Evolutionary conservation across 1,140 invertebrate species (phyloP), one percentile per base, ranked within the genome.

Genomic region (Brachionus koreanus): DNA sequence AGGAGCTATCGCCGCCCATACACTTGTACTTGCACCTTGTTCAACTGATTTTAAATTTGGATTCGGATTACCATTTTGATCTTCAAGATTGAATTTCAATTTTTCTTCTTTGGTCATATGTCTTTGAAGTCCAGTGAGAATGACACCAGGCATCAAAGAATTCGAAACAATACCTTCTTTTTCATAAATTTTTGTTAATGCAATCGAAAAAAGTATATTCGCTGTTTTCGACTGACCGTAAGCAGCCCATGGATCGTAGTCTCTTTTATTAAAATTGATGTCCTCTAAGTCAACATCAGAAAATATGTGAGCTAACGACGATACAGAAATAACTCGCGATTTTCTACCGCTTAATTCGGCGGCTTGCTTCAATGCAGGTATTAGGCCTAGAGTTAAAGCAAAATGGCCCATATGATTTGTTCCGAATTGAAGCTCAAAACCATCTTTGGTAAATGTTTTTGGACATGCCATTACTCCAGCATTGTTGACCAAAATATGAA

Each of bases 1-100:
- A 84, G 93, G 92, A 86, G 93, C 92, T 1, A 94, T 86, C 3
- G 93, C 91, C 85, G 93, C 93, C 85, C 93, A 91, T 49, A 96
- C 88, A 2, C 92, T 91, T 0, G 94, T 94, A 87, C 94, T 93
- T 4, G 93, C 93, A 0, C 93, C 93, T 84, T 92, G 86, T 65
- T 87, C 84, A 12, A 85, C 72, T 52, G 43, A 13, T 76, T 76
- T 76, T 52, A 49, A 76, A 52, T 52, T 74, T 7, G 69, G 69
- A 74, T 74, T 74, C 4, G 69, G 69, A 46, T 46, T 74, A 9
- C 69, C 69, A 0, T 74, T 43, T 43, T 74, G 37, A 46, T 74
- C 69, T 16, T 43, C 42, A 12, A 74, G 19, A 43, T 43, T 74
- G 3, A 74, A 43, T 74, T 29, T 43, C 23, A 74, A 2, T 29